Base-by-base conservation (phyloP, 2,888 invertebrate genomes). In the Hemaris fuciformis region DNA sequence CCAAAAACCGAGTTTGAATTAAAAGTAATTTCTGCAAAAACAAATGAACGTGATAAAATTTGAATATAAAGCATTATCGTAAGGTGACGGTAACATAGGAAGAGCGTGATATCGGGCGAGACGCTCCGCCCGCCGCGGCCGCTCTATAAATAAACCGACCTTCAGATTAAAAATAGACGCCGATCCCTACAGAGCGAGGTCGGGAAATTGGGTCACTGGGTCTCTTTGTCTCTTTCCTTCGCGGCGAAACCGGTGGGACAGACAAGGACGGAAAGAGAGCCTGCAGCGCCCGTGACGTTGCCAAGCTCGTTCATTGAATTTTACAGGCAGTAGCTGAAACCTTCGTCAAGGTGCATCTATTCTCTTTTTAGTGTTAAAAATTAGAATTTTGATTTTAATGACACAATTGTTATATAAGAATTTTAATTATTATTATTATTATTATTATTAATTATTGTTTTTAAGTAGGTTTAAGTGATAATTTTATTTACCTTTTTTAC, bases 151-250 rank as follows among this genome's bases (percentile, higher is more conserved):
- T 92, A 92, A 84, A 85, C 75, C 89, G 92, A 92, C 92, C 92
- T 92, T 92, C 91, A 90, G 88, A 81, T 87, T 90, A 91, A 89
- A 92, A 91, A 92, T 92, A 92, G 92, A 91, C 80, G 83, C 79
- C 86, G 85, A 85, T 87, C 91, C 88, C 88, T 81, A 81, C 85
- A 84, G 80, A 84, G 78, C 86, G 91, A 88, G 91, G 90, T 91
- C 88, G 84, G 83, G 77, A 88, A 92, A 91, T 88, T 92, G 77
- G 91, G 91, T 91, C 92, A 91, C 77, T 78, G 73, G 77, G 76
- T 60, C 73, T 65, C 57, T 61, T 78, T 68, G 66, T 87, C 88
- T 74, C 83, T 65, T 69, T 88, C 83, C 46, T 74, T 59, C 79
- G 46, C 61, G 61, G 41, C 27, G 61, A 27, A 63, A 61, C 58